Conservation (phyloP, 2,888 invertebrate genomes). For the Hirtodrosophila trivittata region DNA sequence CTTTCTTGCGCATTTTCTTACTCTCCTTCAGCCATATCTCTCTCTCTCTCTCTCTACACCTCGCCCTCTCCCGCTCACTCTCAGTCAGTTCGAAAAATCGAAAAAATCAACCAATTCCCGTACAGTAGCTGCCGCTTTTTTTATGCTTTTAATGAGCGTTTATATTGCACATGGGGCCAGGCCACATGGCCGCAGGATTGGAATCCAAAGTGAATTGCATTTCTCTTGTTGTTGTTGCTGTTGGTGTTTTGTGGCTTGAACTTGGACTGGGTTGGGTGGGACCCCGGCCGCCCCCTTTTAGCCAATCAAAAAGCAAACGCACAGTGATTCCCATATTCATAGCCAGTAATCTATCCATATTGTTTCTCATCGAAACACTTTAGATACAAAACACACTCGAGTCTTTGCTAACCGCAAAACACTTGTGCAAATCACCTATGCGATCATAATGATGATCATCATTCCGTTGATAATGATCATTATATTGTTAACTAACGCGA, state of each 20-base stretch:
- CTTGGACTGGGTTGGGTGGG: neutral
- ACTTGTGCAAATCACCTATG: constrained; percentile 48
- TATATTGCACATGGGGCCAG: constrained; percentile 64
- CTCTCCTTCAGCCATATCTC: constrained; percentile 27
- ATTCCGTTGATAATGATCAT: constrained; percentile 8
- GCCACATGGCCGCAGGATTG: constrained; percentile 41
- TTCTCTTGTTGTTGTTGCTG: constrained; percentile 4
- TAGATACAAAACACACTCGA: too few relatives aligned
- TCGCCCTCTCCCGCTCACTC: constrained; percentile 10
- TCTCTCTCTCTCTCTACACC: constrained; percentile 9
- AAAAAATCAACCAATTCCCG: constrained; percentile 77
- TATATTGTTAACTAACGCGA: constrained; percentile 4
- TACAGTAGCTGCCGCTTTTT: constrained; percentile 76
- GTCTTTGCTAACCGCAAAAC: constrained; percentile 34
- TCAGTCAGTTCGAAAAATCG: constrained; percentile 50
- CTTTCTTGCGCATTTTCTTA: constrained; percentile 66
- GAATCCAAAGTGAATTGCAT: constrained; percentile 27
- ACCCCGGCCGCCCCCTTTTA: too few relatives aligned
- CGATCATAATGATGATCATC: constrained; percentile 25
- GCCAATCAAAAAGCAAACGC: too few relatives aligned
- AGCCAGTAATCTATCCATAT: constrained; percentile 19
- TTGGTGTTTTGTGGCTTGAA: constrained; percentile 42
- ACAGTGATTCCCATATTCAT: too few relatives aligned
- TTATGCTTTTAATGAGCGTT: constrained; percentile 80
- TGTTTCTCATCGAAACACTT: constrained; percentile 32